Base-by-base conservation (phyloP, 1,140 invertebrate genomes). In the Melipona quadrifasciata region DNA sequence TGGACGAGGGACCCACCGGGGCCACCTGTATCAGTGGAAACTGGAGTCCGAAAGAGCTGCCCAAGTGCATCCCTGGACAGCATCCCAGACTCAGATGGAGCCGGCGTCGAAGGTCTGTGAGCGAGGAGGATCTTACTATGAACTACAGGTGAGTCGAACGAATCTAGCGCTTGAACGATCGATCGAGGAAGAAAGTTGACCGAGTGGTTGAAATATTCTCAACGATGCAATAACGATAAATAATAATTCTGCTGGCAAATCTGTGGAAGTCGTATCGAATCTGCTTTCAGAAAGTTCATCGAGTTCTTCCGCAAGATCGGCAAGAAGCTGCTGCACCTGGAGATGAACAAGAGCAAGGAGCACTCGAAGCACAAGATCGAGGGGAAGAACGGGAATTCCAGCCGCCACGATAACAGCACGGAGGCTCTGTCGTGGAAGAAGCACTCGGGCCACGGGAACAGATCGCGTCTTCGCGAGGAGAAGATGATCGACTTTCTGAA, bases 21-120 rank as follows among this genome's bases (percentile, higher is more conserved):
- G 98, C 99, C 0, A 99, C 98, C 0, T 99, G 98, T 90, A 96
- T 99, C 31, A 97, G 98, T 19, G 98, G 98, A 2, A 95, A 96
- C 68, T 99, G 98, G 98, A 98, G 97, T 85, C 98, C 98, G 0
- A 96, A 95, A 83, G 96, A 98, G 89, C 91, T 97, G 39, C 97
- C 97, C 11, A 97, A 96, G 77, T 97, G 98, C 90, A 95, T 97
- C 1, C 95, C 97, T 0, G 97, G 97, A n/a, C 97, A 98, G 92
- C 98, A 98, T 94, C 97, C 97, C 0, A 95, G 97, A 21, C 95
- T 98, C 64, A 94, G 97, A 57, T 98, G 97, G 96, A 97, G 96
- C 88, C 95, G 97, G 19, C 93, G 96, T 86, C 94, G 96, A 55
- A 93, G 97, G 82, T 97, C 96, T 0, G 91, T 96, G 19, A 92